A percentile compares a stretch with the other conserved stretches of the same genome.
Conservation (phyloP, 2,888 invertebrate species). For the Achlya flavicornis region DNA sequence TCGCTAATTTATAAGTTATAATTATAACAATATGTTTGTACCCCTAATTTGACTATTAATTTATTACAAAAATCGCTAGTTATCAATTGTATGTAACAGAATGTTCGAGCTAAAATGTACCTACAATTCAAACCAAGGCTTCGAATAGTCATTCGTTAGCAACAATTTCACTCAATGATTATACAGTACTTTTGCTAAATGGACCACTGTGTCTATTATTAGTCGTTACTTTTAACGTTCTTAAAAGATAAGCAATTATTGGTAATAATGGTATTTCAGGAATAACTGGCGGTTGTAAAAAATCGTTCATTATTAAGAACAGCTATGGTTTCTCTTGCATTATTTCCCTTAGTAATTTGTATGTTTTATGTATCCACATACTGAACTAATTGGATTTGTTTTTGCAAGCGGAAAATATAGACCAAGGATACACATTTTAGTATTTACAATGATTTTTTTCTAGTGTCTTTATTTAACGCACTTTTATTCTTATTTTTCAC, state of each 20-base stretch:
- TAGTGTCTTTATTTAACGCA: too few species aligned
- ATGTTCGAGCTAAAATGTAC: neutral
- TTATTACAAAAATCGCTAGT: neutral
- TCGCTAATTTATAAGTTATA: too few species aligned
- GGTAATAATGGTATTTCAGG: neutral
- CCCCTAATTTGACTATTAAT: too few species aligned
- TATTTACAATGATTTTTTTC: too few species aligned
- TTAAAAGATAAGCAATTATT: neutral
- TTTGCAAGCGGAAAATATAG: too few species aligned
- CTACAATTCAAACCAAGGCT: neutral
- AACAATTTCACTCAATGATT: conserved; percentile 7
- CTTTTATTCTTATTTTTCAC: too few species aligned
- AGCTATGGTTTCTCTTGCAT: neutral
- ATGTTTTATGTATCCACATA: too few species aligned
- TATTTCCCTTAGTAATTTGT: neutral
- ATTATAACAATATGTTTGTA: too few species aligned
- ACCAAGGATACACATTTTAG: too few species aligned
- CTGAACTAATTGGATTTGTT: too few species aligned
- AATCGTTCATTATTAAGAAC: neutral
- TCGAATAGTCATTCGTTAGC: neutral
- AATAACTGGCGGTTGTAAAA: neutral
- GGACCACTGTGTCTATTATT: neutral
- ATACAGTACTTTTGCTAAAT: conserved; percentile 5
- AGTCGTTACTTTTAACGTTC: neutral
- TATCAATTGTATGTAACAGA: neutral